Percentiles rank a stretch among this genome's conserved stretches.
Conservation (phyloP, 2,797 vertebrate genomes). For the Phoxinus dragarum region DNA sequence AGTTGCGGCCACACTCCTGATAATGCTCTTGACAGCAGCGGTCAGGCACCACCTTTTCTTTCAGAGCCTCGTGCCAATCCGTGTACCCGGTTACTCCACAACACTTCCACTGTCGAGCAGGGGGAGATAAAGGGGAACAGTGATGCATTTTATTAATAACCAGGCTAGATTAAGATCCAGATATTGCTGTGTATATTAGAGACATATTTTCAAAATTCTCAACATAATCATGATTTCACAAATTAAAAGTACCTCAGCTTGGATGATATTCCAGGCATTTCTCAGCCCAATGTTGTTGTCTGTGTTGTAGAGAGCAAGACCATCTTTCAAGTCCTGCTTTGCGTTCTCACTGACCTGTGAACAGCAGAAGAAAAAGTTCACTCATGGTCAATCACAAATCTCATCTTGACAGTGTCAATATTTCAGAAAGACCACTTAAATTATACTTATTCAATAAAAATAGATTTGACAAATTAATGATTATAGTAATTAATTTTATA, state of each 20-base stretch:
- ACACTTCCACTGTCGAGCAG: slow-evolving; percentile 88
- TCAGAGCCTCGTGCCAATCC: slow-evolving; percentile 92
- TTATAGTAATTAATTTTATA: too few species aligned
- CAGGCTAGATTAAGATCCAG: neutral
- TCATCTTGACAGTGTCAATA: neutral
- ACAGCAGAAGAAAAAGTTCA: slow-evolving; percentile 25
- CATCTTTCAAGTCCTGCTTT: slow-evolving; percentile 93
- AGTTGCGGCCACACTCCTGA: slow-evolving; percentile 91
- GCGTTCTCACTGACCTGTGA: slow-evolving; percentile 93
- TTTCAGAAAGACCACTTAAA: neutral
- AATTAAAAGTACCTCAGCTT: slow-evolving; percentile 86
- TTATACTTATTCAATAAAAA: neutral
- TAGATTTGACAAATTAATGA: neutral
- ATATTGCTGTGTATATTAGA: neutral
- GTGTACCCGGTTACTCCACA: slow-evolving; percentile 93
- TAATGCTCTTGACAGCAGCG: slow-evolving; percentile 96
- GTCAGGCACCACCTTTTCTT: slow-evolving; percentile 92
- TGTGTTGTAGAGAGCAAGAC: slow-evolving; percentile 92
- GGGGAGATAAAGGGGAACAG: slow-evolving; percentile 17
- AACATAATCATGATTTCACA: neutral
- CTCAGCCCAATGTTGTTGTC: slow-evolving; percentile 95
- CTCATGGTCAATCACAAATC: slow-evolving; percentile 5
- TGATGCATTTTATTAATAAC: neutral
- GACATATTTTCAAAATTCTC: neutral
- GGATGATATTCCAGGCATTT: slow-evolving; percentile 99